Base-by-base conservation (phyloP, 2,888 invertebrate species). In the Drosophila eohydei region DNA sequence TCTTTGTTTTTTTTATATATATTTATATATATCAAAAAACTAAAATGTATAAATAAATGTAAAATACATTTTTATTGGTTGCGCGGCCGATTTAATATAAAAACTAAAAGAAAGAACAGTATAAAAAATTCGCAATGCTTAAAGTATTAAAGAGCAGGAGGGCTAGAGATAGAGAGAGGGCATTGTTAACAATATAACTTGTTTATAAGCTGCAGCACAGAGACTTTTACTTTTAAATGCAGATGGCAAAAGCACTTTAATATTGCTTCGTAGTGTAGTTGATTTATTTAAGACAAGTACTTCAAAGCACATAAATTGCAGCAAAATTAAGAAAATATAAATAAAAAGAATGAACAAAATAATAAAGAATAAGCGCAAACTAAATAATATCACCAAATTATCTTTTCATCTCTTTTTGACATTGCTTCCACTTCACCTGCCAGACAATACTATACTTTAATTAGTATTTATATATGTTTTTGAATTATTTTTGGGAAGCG, bases 371-470 rank as follows among this genome's bases (percentile, higher is more conserved):
- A 82, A 68, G 82, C 82, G 89, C 88, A 74, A 79, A 71, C 59
- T 83, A 86, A 86, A 86, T 86, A 86, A 86, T 86, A 86, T 86
- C 86, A 86, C 86, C 86, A 64, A 89, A 89, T 77, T 68, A 79
- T 70, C 67, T n/a, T 43, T 21, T 68, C 32, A 67, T 56, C 62
- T 54, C 57, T 46, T 62, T 63, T 67, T 65, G 83, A 71, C 81
- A 83, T 57, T 68, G 68, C 63, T 59, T 74, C 54, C 50, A 63
- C 46, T 67, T 50, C 56, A 51, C 48, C 43, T 52, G 52, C 48
- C 59, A 50, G 59, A 62, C 64, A 70, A 59, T 70, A 44, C 61
- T 56, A 61, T 62, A 63, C 52, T 68, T 63, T 57, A 46, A 48
- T 71, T 54, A 38, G 50, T 72, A 51, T 57, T 65, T 74, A 73